Evolutionary conservation across 2,113 vertebrate species (phyloP).

Genomic region (Thermophis baileyi): DNA sequence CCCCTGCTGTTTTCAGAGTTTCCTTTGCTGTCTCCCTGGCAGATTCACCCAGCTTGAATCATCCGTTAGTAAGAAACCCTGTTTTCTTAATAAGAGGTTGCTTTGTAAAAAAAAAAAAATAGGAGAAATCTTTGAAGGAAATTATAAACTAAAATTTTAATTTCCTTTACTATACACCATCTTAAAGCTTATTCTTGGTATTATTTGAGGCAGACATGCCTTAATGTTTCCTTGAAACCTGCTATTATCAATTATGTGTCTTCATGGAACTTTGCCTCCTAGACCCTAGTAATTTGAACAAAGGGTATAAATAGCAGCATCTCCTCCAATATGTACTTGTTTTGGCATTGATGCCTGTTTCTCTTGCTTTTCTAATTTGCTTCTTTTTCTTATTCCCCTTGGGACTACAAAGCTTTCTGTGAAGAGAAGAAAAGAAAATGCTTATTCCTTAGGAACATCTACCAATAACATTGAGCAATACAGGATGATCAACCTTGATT

Average conservation of each 20-base stretch:
- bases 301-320: background rate
- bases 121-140: background rate
- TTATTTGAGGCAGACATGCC: background rate
- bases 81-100: background rate
- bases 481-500: background rate
- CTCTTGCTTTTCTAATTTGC: background rate
- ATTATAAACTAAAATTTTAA: background rate
- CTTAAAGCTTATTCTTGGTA: background rate
- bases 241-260: background rate
- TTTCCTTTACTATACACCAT: background rate
- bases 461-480: background rate
- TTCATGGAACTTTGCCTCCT: background rate
- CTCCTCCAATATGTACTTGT: background rate
- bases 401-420: background rate
- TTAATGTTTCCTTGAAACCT: background rate
- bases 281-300: background rate
- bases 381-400: background rate
- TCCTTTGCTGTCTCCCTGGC: background rate
- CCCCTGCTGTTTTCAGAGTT: background rate
- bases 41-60: background rate
- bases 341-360: background rate
- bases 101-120: background rate
- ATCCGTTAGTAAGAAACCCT: background rate
- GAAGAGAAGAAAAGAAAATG: background rate
- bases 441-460: background rate